Conservation (phyloP, 2,888 invertebrate species). For the Cantharis lateralis region DNA sequence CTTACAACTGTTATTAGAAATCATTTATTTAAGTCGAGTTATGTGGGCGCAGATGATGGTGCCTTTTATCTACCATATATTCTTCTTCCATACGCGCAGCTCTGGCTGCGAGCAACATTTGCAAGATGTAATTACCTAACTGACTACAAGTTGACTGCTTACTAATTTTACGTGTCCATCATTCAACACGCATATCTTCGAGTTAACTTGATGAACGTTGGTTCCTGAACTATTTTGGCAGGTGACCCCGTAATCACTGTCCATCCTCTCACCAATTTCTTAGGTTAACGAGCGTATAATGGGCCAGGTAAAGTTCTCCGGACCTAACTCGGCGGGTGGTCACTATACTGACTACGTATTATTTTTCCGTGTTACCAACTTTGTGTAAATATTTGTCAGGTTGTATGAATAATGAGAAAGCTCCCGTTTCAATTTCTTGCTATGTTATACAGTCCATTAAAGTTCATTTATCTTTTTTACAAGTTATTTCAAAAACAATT, state of each 20-base stretch:
- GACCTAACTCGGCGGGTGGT: constrained; percentile 41
- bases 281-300: constrained; percentile 45
- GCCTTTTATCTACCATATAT: constrained; percentile 22
- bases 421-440: constrained; percentile 47
- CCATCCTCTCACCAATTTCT: constrained; percentile 43
- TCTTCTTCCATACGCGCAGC: constrained; percentile 11
- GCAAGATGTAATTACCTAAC: constrained; percentile 16
- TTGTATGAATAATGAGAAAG: constrained; percentile 48
- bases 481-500: constrained; percentile 8
- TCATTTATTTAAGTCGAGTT: constrained; percentile 3
- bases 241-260: constrained; percentile 38
- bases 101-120: constrained; percentile 12
- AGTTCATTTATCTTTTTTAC: constrained; percentile 8
- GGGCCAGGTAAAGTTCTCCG: constrained; percentile 43
- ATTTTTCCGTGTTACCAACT: constrained; percentile 41
- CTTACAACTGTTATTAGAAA: not conserved
- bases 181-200: constrained; percentile 35
- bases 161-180: constrained; percentile 30
- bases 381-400: constrained; percentile 49
- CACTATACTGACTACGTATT: constrained; percentile 32
- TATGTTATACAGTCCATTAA: constrained; percentile 4
- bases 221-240: constrained; percentile 43
- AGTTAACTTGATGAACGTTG: constrained; percentile 25
- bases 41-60: constrained; percentile 37
- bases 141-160: constrained; percentile 15